phyloP scores from a whole-genome alignment of 2,888 invertebrate species.

The Limnephilus marmoratus region DNA sequence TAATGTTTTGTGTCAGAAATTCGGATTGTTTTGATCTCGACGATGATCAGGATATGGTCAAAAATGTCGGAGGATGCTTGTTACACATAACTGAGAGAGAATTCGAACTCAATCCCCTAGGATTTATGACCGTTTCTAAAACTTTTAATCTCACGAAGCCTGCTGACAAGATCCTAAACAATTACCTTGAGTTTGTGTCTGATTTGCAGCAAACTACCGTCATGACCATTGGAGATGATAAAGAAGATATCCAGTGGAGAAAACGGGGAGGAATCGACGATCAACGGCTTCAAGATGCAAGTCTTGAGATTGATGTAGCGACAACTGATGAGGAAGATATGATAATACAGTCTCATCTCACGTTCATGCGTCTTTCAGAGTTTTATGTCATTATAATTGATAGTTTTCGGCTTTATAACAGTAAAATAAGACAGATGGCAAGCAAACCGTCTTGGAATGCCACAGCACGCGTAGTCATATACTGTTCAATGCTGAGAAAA shows the following conservation, averaged over 20 bases:
- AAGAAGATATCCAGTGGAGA: conserved; percentile 56
- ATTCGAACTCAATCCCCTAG: conserved; percentile 51
- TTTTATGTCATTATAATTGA: conserved; percentile 63
- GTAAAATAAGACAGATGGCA: conserved; percentile 63
- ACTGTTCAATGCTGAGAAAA: conserved; percentile 46
- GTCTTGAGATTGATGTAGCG: conserved; percentile 45
- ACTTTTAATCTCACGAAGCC: conserved; percentile 47
- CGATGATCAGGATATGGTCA: background rate
- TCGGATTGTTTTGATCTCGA: background rate
- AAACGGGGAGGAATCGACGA: background rate
- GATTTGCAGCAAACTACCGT: conserved; percentile 45
- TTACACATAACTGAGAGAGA: conserved; percentile 49
- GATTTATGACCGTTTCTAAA: conserved; percentile 63
- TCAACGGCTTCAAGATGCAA: background rate
- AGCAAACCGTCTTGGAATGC: conserved; percentile 64
- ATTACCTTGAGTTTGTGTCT: conserved; percentile 45
- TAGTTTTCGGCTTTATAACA: conserved; percentile 61
- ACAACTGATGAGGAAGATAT: conserved; percentile 48
- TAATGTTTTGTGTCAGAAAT: background rate
- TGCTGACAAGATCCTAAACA: conserved; percentile 56
- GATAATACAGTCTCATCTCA: conserved; percentile 63
- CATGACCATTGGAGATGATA: conserved; percentile 61
- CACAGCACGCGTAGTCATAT: conserved; percentile 59
- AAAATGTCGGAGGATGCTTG: conserved; percentile 50
- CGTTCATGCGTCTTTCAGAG: conserved; percentile 60